Conservation (phyloP, 2,888 invertebrate species). For the Dicyrtoma fusca region DNA sequence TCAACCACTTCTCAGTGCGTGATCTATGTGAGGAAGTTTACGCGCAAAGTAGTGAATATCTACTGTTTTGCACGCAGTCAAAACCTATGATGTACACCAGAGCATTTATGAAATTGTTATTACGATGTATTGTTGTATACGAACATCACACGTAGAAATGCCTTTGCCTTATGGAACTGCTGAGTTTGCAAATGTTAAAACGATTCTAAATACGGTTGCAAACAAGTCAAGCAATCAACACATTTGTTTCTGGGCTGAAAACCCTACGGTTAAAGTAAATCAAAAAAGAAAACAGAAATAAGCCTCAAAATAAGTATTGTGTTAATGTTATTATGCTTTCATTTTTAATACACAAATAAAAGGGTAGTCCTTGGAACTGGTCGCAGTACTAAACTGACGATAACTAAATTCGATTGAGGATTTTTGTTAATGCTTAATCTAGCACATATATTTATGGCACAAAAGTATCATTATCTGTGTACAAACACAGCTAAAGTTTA, state of each 20-base stretch:
- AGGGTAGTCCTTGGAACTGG: no score
- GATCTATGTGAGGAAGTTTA: not conserved
- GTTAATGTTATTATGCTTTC: conserved; percentile 9
- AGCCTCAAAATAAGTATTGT: not conserved
- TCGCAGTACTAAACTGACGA: no score
- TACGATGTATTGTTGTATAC: not conserved
- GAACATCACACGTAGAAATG: no score
- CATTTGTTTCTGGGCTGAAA: not conserved
- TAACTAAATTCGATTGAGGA: no score
- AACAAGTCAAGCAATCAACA: not conserved
- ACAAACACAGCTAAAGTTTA: not conserved
- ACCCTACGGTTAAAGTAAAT: not conserved
- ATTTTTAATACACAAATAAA: conserved; percentile 1
- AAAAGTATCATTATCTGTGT: conserved; percentile 2
- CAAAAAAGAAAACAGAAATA: not conserved
- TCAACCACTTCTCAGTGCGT: conserved; percentile 23
- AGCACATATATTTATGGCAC: not conserved
- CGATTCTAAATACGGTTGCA: not conserved
- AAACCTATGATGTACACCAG: not conserved
- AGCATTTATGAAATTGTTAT: not conserved
- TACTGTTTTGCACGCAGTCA: not conserved
- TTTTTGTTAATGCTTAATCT: no score
- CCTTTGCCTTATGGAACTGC: no score
- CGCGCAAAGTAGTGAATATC: no score
- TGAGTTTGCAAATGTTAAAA: not conserved